Evolutionary conservation across 1,140 invertebrate species (phyloP).

Genomic region (Diorhabda sublineata): DNA sequence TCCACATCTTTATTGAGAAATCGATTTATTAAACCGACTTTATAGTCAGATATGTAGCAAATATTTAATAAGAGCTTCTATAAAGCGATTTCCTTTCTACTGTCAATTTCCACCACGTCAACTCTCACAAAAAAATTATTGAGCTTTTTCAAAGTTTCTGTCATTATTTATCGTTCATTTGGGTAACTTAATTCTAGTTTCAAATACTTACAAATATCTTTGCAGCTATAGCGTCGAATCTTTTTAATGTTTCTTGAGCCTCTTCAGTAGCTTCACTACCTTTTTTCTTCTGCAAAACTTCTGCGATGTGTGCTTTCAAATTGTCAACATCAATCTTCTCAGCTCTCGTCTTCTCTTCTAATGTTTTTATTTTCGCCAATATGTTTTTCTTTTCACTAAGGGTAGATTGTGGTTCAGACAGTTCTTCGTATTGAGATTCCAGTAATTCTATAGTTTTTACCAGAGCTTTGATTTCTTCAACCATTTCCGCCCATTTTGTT

Average conservation of each 20-base stretch:
- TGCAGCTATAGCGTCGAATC: slow-evolving; percentile 69
- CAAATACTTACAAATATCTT: slow-evolving; percentile 57
- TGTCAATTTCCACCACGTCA: too few species aligned
- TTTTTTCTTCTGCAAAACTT: slow-evolving; percentile 81
- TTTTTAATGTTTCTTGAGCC: slow-evolving; percentile 78
- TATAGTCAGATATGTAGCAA: too few species aligned
- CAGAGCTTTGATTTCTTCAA: slow-evolving; percentile 82
- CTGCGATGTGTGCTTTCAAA: slow-evolving; percentile 78
- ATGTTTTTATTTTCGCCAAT: slow-evolving; percentile 76
- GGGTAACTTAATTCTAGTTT: neutral
- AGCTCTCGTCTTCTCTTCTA: slow-evolving; percentile 85
- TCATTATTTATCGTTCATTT: too few species aligned
- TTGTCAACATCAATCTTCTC: slow-evolving; percentile 91
- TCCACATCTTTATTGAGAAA: too few species aligned
- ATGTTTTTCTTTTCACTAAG: slow-evolving; percentile 82
- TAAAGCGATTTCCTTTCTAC: too few species aligned
- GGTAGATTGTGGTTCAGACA: slow-evolving; percentile 71
- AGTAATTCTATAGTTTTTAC: slow-evolving; percentile 78
- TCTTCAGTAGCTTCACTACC: slow-evolving; percentile 76
- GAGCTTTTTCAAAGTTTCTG: too few species aligned
- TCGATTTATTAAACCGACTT: too few species aligned
- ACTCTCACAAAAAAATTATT: too few species aligned
- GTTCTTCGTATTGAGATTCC: slow-evolving; percentile 66
- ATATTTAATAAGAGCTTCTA: too few species aligned
- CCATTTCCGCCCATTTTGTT: slow-evolving; percentile 82